Conservation (phyloP, 2,888 invertebrate species). For the Scaptomyza reducta region DNA sequence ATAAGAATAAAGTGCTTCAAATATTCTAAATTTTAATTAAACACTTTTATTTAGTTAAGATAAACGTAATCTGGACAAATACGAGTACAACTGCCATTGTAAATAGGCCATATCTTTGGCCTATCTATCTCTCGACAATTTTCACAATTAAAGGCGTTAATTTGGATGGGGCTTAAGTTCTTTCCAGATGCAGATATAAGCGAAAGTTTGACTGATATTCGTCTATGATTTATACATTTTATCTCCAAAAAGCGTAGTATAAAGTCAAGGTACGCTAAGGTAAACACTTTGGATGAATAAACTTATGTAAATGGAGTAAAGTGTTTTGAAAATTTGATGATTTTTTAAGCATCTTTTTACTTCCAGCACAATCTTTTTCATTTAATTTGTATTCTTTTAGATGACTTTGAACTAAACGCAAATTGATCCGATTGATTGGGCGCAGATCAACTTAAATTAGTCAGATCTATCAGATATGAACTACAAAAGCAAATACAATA, state of each 20-base stretch:
- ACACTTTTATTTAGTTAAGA: conserved; percentile 3
- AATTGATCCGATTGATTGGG: conserved; percentile 26
- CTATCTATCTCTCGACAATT: background rate
- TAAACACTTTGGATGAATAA: too few relatives aligned
- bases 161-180: too few relatives aligned
- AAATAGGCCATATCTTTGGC: background rate
- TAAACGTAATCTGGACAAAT: conserved; percentile 3
- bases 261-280: background rate
- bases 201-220: conserved; percentile 9
- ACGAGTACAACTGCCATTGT: conserved; percentile 1
- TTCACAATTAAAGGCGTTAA: conserved; percentile 6
- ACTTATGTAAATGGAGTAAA: too few relatives aligned
- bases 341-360: background rate
- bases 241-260: background rate
- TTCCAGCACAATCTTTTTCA: background rate
- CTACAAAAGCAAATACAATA: background rate
- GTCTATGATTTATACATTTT: background rate
- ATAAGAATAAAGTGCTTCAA: conserved; percentile 19
- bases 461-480: background rate
- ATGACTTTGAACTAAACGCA: background rate
- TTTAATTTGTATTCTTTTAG: background rate
- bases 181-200: background rate
- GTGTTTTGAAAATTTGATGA: too few relatives aligned
- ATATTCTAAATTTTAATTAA: conserved; percentile 14
- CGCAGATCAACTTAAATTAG: conserved; percentile 14